These are phyloP conservation scores for Heterodera schachtii DNA, from an alignment of 1,140 invertebrate genomes.

Conservation along the genomic window DNA sequence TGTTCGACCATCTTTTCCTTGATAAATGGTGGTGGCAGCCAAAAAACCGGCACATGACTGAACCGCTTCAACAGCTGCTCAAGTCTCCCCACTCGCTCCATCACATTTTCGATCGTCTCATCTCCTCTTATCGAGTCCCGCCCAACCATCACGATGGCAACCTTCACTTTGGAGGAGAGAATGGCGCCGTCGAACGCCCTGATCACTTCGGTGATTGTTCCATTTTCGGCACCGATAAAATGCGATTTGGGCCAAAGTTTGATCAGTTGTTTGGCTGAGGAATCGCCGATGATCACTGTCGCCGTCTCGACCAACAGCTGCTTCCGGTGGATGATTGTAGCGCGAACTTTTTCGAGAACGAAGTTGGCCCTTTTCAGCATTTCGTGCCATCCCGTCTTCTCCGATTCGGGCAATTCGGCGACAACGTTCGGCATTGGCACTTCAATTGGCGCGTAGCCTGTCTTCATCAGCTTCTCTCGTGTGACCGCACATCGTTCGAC, in stretches of 20 bases:
- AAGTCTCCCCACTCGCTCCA: neutral
- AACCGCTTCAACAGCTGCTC: neutral
- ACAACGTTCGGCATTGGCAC: neutral
- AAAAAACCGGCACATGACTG: neutral
- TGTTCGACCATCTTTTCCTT: neutral
- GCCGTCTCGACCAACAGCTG: neutral
- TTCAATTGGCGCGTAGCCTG: neutral
- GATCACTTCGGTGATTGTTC: neutral
- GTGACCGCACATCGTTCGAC: neutral
- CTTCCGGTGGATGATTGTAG: neutral
- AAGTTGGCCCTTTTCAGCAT: neutral
- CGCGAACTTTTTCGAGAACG: slow-evolving; percentile 1
- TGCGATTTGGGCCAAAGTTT: neutral
- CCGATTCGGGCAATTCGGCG: neutral
- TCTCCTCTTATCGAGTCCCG: neutral
- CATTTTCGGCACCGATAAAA: neutral
- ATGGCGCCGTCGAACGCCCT: neutral
- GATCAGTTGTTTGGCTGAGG: neutral
- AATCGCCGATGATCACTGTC: neutral
- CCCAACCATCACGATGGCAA: neutral
- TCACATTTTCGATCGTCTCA: slow-evolving; percentile 9
- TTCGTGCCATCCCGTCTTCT: neutral
- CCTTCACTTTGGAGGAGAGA: neutral
- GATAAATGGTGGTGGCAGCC: slow-evolving; percentile 4
- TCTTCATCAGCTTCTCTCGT: neutral